A percentile compares a stretch with the other conserved stretches of the same genome.
Evolutionary conservation across 2,888 invertebrate species (phyloP).

Genomic region (Nemoura dubitans): DNA sequence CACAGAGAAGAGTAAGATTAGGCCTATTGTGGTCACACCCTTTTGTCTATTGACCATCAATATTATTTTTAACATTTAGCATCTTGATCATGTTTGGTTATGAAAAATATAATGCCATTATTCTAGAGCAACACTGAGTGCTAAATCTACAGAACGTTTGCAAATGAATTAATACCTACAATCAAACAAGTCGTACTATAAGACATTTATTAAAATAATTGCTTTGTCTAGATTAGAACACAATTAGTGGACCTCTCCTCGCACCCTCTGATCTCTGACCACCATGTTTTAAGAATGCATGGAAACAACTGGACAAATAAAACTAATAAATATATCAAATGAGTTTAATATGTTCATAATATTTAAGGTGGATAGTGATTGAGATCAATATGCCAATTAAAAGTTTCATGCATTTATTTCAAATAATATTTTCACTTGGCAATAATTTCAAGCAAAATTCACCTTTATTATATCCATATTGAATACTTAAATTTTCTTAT

Average conservation of each 20-base stretch:
- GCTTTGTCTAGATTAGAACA: slow-evolving; percentile 27
- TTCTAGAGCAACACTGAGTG: slow-evolving; percentile 23
- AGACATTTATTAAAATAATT: slow-evolving; percentile 34
- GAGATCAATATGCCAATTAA: not conserved
- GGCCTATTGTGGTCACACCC: not conserved
- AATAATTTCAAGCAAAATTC: not conserved
- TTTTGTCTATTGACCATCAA: not conserved
- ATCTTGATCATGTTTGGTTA: slow-evolving; percentile 14
- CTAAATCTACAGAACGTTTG: slow-evolving; percentile 36
- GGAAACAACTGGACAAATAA: not conserved
- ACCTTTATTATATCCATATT: not conserved
- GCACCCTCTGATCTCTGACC: not conserved
- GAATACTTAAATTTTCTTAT: not conserved
- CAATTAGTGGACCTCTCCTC: slow-evolving; percentile 32
- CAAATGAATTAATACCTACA: slow-evolving; percentile 39
- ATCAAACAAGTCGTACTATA: slow-evolving; percentile 1
- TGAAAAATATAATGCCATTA: slow-evolving; percentile 40
- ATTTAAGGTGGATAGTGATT: not conserved
- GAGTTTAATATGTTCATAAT: not conserved
- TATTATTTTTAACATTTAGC: not conserved
- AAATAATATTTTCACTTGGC: not conserved
- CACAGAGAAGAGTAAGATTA: not conserved
- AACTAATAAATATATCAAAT: slow-evolving; percentile 17
- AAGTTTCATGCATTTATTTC: not conserved
- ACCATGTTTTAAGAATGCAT: not conserved